Base-by-base conservation (phyloP, 2,888 invertebrate genomes). In the Chirona hameri region DNA sequence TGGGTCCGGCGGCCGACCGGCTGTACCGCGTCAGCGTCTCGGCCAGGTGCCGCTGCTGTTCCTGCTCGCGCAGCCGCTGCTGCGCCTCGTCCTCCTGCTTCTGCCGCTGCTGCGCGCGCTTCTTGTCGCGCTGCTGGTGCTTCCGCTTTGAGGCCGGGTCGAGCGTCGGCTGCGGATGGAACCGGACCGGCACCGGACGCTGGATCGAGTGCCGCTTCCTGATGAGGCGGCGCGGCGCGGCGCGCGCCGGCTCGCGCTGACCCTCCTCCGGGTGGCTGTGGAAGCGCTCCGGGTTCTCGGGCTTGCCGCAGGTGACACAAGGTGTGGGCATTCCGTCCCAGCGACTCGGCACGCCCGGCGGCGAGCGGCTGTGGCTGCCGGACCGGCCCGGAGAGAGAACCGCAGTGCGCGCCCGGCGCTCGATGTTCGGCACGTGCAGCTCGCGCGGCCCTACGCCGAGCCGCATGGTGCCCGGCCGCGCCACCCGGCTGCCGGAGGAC, bases 271-370 rank as follows among this genome's bases (percentile, higher is more conserved):
- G 91, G 86, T 91, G 91, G 86, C 91, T 91, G 86, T 91, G 91
- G 84, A 91, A 90, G 24, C 93, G 88, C 86, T 93, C 93, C 0
- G 93, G 92, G 84, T 91, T 90, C 87, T 93, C 92, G 1, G 91
- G 90, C 31, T 93, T 89, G 2, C 92, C 92, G 87, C 93, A 93
- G 5, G 76, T 24, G 46, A 76, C 76, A 24, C 76, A 76, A 0
- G 76, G 76, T 10, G 76, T 46, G 24, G 76, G 76, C 76, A 76
- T 12, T 39, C 46, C 39, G 21, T 39, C 24, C 24, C 27, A 1
- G 29, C 9, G 29, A 4, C 27, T 1, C 72, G 14, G 29, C 69
- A 9, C 27, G 15, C 4, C 72, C 24, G 72, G 9, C 31, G 72
- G 39, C 72, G 39, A 31, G 72, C 31, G 39, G 72, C 72, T 60